phyloP scores from a whole-genome alignment of 2,888 invertebrate genomes.

The Timema cristinae region DNA sequence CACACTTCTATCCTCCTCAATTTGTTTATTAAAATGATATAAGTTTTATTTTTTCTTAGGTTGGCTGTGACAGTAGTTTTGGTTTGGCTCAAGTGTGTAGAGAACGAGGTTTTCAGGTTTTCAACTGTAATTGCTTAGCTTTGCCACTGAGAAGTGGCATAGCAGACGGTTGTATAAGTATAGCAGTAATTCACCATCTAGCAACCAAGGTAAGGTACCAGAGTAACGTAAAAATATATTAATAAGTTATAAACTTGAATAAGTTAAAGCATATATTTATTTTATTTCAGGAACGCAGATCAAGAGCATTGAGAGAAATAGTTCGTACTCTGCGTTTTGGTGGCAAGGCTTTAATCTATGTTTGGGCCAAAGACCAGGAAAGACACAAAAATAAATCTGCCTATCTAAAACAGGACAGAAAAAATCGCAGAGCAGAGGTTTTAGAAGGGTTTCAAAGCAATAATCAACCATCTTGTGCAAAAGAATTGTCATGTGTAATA shows the following conservation, averaged over 20 bases:
- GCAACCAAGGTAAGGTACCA: constrained; percentile 60
- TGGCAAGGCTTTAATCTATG: constrained; percentile 83
- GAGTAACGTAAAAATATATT: too few species aligned
- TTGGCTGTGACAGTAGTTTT: constrained; percentile 78
- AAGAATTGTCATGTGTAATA: background rate
- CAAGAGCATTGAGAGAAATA: constrained; percentile 71
- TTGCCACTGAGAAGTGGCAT: constrained; percentile 63
- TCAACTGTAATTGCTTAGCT: constrained; percentile 70
- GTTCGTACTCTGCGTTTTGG: constrained; percentile 64
- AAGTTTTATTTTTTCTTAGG: constrained; percentile 43
- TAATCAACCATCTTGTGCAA: background rate
- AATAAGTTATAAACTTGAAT: too few species aligned
- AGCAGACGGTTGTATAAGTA: constrained; percentile 83
- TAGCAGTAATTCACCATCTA: constrained; percentile 96
- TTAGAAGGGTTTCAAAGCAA: background rate
- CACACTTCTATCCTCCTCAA: too few species aligned
- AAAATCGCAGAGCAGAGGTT: constrained; percentile 43
- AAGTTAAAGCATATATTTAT: too few species aligned
- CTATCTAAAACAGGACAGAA: constrained; percentile 63
- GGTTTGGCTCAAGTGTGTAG: constrained; percentile 63
- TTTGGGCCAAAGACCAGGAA: constrained; percentile 92
- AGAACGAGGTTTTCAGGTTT: constrained; percentile 59
- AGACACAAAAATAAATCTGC: constrained; percentile 60
- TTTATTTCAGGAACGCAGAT: constrained; percentile 62
- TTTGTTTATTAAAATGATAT: too few species aligned